These are phyloP conservation scores for Crocuta crocuta DNA, from an alignment of 2,113 vertebrate genomes.

Conservation along the genomic window DNA sequence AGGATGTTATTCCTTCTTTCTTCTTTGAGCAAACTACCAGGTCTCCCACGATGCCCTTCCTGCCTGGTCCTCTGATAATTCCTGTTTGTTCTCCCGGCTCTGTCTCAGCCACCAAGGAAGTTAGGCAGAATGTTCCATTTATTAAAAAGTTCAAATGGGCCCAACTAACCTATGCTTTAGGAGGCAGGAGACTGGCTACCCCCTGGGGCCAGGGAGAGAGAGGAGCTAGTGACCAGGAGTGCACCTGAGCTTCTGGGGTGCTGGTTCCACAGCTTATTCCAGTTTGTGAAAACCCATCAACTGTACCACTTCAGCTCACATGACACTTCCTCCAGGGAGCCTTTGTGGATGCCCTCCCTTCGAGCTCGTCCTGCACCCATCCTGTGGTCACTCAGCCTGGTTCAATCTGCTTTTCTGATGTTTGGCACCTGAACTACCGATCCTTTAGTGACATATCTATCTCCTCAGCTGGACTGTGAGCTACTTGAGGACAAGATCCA, in stretches of 20 bases:
- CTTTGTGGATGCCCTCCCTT: background rate
- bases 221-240: background rate
- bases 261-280: too few relatives aligned
- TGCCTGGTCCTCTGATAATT: background rate
- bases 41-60: background rate
- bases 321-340: background rate
- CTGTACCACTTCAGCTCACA: background rate
- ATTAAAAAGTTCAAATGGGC: background rate
- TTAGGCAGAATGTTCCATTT: too few relatives aligned
- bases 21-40: background rate
- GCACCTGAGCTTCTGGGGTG: background rate
- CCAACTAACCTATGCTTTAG: background rate
- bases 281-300: background rate
- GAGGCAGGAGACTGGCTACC: background rate
- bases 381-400: background rate
- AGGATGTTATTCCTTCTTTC: rapidly evolving
- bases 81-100: background rate
- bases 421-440: background rate
- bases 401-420: background rate
- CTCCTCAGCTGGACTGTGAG: background rate
- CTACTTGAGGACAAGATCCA: background rate
- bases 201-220: rapidly evolving
- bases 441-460: background rate
- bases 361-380: background rate
- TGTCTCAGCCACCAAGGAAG: background rate